Conservation (phyloP, 2,888 invertebrate species). For the Xestia rhomboidea region DNA sequence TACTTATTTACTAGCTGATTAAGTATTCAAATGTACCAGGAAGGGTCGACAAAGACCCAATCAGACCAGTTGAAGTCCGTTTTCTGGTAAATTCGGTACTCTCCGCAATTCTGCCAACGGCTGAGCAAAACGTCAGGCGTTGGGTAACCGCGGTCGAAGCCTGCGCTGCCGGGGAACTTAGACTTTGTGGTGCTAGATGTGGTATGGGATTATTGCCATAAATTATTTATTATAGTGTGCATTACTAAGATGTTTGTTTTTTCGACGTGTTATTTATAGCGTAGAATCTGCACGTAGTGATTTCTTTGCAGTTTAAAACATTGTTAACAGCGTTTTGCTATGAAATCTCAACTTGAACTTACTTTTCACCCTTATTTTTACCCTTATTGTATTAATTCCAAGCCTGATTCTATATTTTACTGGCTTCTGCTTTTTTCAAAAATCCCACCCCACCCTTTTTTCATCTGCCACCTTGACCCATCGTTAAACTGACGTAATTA, state of each 20-base stretch:
- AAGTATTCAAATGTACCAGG: constrained; percentile 25
- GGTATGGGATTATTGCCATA: not conserved
- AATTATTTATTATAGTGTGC: not conserved
- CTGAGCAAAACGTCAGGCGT: constrained; percentile 66
- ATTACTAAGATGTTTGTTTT: too few species aligned
- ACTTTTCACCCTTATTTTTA: not conserved
- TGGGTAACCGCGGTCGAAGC: constrained; percentile 64
- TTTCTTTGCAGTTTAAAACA: not conserved
- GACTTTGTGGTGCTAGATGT: constrained; percentile 48
- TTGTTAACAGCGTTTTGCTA: not conserved
- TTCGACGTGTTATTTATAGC: not conserved
- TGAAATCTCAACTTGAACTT: not conserved
- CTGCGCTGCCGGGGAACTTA: constrained; percentile 34
- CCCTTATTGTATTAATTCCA: not conserved
- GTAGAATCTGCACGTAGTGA: not conserved
- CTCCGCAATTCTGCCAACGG: constrained; percentile 55
- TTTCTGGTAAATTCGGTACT: constrained; percentile 63
- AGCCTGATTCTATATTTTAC: not conserved
- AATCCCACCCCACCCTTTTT: too few species aligned
- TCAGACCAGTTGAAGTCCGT: constrained; percentile 58
- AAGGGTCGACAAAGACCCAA: constrained; percentile 61
- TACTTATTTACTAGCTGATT: constrained; percentile 47
- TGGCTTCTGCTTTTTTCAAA: not conserved
- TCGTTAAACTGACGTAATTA: too few species aligned
- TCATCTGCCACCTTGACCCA: too few species aligned